Base-by-base conservation (phyloP, 1,140 invertebrate genomes). In the Formica selysi region DNA sequence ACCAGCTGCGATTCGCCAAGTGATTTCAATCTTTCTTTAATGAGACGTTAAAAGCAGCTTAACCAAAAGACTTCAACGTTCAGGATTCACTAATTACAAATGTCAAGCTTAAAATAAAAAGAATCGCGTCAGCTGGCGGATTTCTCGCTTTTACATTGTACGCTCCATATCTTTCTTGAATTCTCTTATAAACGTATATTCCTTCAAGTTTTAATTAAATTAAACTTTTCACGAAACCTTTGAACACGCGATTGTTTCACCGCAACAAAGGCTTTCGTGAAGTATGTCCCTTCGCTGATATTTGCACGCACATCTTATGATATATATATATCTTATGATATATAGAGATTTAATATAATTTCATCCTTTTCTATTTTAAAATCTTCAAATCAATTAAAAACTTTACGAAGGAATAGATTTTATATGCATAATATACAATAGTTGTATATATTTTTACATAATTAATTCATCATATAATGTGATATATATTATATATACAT, bases 141-240 rank as follows among this genome's bases (percentile, higher is more conserved):
- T 38, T 61, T 61, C 61, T 36, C 19, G 16, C 22, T 36, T 44
- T 32, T 26, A 57, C 11, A 44, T 67, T 86, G 41, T 29, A 32
- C 22, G 29, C 10, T 41, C 8, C 26, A 61, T 76, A 29, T 54
- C n/a, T 11, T 64, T 41, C 62, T 61, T 29, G 54, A 8, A 70
- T 62, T 68, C 64, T 68, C 64, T 36, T 44, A 48, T 48, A 13
- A n/a, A 61, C 6, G 36, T 51, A 16, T 36, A 80, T 68, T 80
- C 44, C 32, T 70, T 13, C 61, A 44, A 78, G 61, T 78, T 78
- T 65, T 78, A 78, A 78, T 78, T 78, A 65, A 78, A 78, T 80
- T 68, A 67, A 86, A 86, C 57, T 86, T 86, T 62, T 64, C 76
- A 36, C 19, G 11, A 64, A 83, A 65, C 7, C 54, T 41, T 26